Base-by-base conservation (phyloP, 2,113 vertebrate genomes). In the Actinemys pallida region DNA sequence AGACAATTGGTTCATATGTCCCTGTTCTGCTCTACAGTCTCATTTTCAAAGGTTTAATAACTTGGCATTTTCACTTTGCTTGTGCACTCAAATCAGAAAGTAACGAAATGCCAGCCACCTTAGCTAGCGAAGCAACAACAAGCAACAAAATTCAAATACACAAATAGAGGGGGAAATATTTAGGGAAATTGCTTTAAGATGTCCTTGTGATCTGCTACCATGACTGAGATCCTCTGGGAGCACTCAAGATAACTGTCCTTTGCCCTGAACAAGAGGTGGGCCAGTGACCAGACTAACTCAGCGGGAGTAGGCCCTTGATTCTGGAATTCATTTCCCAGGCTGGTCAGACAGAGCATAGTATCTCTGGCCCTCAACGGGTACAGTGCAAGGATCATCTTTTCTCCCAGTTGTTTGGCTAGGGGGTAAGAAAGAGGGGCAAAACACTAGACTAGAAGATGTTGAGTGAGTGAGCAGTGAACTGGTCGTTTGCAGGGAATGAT, bases 261-360 rank as follows among this genome's bases (percentile, higher is more conserved):
- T 97, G 84, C 92, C 17, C 94, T 95, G 84, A 95, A 97, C 90
- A 65, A 95, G 81, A 94, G 89, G 10, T 39, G 81, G 25, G 52
- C n/a, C 39, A 56, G 52, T 90, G n/a, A 53, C 12, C 95, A 35
- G 65, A 90, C 81, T 95, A 97, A 96, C 93, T 93, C 0, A 1
- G 75, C 88, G 86, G 57, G 89, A 90, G 94, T 90, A 97, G 94
- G 94, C 83, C 93, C 90, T 97, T 95, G 94, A 96, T 90, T 91
- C 78, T 95, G 86, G 93, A 95, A 97, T 92, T 91, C 96, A 94
- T 95, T 96, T 75, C 88, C 96, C 91, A 69, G 81, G 79, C 75
- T 42, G 35, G 65, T 69, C 65, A n/a, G 86, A 92, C 93, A 96
- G 91, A 95, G 90, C 88, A 95, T 89, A 92, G 82, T 94, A 80